phyloP scores from a whole-genome alignment of 2,888 invertebrate species.

The Cantharis lateralis region DNA sequence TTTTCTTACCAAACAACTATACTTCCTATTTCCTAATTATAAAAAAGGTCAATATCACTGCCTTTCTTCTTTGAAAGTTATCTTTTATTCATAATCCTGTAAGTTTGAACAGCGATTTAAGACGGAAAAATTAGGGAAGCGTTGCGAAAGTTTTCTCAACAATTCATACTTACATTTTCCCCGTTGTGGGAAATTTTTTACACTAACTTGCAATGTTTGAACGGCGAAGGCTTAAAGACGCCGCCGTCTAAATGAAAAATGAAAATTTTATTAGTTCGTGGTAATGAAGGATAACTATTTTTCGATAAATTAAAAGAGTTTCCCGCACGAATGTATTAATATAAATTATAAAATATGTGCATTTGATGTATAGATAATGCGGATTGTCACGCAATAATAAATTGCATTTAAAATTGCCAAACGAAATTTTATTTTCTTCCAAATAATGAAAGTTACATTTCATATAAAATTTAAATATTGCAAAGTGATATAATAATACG shows the following conservation, averaged over 20 bases:
- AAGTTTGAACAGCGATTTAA: background rate
- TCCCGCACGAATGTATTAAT: background rate
- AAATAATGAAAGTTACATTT: background rate
- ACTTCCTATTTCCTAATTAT: background rate
- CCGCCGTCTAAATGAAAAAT: background rate
- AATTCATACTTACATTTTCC: background rate
- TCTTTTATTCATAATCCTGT: background rate
- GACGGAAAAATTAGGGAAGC: background rate
- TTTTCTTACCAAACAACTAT: background rate
- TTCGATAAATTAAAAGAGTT: background rate
- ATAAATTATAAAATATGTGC: background rate
- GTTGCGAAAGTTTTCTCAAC: background rate
- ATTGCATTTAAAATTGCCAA: background rate
- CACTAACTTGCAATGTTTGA: background rate
- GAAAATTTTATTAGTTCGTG: background rate
- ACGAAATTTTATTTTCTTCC: background rate
- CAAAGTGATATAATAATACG: no score
- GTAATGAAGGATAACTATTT: background rate
- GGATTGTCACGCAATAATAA: background rate
- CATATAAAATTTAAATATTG: no score
- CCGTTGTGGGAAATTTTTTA: background rate
- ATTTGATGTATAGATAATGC: background rate
- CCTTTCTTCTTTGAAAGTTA: background rate
- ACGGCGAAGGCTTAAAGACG: background rate
- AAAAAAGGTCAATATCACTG: background rate